A percentile compares a stretch with the other conserved stretches of the same genome.
phyloP scores from a whole-genome alignment of 1,140 invertebrate genomes.

The Conus ventricosus region DNA sequence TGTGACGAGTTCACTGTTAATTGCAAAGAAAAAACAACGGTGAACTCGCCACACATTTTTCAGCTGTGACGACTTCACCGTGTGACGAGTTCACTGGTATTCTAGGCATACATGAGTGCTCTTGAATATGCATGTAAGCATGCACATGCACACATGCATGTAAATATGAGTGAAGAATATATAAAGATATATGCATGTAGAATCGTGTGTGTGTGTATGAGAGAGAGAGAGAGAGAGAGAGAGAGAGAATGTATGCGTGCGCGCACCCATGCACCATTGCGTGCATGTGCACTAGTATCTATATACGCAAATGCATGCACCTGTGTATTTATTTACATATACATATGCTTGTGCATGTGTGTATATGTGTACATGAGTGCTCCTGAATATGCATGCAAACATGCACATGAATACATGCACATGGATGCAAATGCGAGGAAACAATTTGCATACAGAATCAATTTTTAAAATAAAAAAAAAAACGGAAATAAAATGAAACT shows the following conservation, averaged over 20 bases:
- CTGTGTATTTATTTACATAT: not conserved
- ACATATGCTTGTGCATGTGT: slow-evolving; percentile 2
- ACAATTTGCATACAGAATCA: not conserved
- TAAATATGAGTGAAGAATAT: not conserved
- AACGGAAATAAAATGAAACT: too few species aligned
- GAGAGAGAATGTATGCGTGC: too few species aligned
- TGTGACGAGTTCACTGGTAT: too few species aligned
- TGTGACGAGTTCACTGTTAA: too few species aligned
- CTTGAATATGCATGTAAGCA: not conserved
- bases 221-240: too few species aligned
- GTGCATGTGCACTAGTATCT: too few species aligned
- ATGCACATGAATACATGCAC: not conserved
- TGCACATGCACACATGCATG: not conserved
- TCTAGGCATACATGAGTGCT: not conserved
- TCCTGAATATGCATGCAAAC: not conserved
- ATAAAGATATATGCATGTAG: not conserved
- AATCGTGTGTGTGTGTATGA: not conserved
- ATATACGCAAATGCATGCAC: too few species aligned
- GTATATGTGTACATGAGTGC: not conserved
- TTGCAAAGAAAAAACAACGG: too few species aligned
- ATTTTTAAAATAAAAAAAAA: too few species aligned
- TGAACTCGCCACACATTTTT: too few species aligned
- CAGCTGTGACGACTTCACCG: too few species aligned
- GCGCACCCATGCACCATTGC: too few species aligned
- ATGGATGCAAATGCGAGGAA: not conserved